These are phyloP conservation scores for Hipposideros armiger DNA, from an alignment of 2,113 vertebrate species.

Conservation along the genomic window DNA sequence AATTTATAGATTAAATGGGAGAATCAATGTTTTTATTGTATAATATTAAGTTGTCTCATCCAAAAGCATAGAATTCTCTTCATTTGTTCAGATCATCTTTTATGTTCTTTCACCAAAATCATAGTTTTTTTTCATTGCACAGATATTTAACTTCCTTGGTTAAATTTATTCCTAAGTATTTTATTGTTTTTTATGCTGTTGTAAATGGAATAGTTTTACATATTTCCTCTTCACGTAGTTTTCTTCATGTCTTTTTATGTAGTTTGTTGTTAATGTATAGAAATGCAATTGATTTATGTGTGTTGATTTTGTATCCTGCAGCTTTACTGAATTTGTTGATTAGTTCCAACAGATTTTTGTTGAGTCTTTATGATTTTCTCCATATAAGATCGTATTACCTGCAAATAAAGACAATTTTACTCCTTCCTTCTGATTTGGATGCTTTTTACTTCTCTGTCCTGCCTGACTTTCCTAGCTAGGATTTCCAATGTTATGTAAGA, in stretches of 20 bases:
- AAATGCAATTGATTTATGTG: not conserved
- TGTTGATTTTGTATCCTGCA: not conserved
- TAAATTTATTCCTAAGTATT: not conserved
- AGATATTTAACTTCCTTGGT: not conserved
- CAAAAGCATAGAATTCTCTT: too few relatives aligned
- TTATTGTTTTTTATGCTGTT: not conserved
- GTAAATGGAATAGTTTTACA: not conserved
- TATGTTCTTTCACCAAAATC: not conserved
- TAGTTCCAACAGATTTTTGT: not conserved
- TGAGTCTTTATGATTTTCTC: not conserved
- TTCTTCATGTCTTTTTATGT: too few relatives aligned
- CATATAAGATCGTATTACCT: not conserved
- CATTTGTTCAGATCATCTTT: too few relatives aligned
- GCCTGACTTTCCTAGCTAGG: not conserved
- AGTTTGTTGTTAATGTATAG: not conserved
- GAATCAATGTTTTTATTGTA: too few relatives aligned
- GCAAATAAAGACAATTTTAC: not conserved
- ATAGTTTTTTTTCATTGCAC: not conserved
- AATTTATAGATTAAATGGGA: too few relatives aligned
- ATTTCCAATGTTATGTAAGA: not conserved
- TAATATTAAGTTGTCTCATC: too few relatives aligned
- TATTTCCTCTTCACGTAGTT: not conserved
- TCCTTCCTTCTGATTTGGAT: not conserved
- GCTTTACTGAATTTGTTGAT: not conserved
- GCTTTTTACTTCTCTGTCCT: conserved; percentile 5